Evolutionary conservation across 2,113 vertebrate genomes (phyloP).

Genomic region (Mesocricetus auratus): DNA sequence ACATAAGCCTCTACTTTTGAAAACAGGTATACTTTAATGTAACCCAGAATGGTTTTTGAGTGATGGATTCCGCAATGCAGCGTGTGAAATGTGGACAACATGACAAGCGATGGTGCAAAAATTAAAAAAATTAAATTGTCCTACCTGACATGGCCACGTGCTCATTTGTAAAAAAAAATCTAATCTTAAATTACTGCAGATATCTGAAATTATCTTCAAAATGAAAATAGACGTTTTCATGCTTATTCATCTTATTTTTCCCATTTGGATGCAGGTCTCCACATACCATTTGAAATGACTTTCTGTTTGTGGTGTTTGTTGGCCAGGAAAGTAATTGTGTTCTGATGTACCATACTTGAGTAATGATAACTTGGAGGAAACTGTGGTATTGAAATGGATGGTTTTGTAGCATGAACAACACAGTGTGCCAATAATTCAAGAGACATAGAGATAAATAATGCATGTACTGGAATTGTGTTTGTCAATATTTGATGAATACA

Average conservation of each 20-base stretch:
- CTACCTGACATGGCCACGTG: constrained; percentile 70
- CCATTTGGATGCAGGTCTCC: not conserved
- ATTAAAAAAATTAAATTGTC: constrained; percentile 72
- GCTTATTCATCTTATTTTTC: constrained; percentile 28
- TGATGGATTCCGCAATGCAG: constrained; percentile 69
- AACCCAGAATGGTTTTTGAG: constrained; percentile 53
- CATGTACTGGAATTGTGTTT: not conserved
- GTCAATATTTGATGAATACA: not conserved
- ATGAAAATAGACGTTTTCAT: constrained; percentile 27
- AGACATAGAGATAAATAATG: not conserved
- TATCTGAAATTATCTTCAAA: constrained; percentile 66
- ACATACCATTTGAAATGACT: constrained; percentile 30
- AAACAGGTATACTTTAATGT: constrained; percentile 45
- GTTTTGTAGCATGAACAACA: not conserved
- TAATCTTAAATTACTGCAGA: constrained; percentile 67
- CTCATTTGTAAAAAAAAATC: constrained; percentile 53
- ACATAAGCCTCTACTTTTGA: constrained; percentile 34
- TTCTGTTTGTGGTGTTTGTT: not conserved
- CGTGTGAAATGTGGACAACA: constrained; percentile 63
- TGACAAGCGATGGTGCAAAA: constrained; percentile 68
- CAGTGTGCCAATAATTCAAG: not conserved
- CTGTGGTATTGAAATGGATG: constrained; percentile 17
- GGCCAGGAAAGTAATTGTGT: not conserved
- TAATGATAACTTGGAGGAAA: not conserved
- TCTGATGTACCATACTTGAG: not conserved